phyloP scores from a whole-genome alignment of 2,113 vertebrate species.

The Carlito syrichta region DNA sequence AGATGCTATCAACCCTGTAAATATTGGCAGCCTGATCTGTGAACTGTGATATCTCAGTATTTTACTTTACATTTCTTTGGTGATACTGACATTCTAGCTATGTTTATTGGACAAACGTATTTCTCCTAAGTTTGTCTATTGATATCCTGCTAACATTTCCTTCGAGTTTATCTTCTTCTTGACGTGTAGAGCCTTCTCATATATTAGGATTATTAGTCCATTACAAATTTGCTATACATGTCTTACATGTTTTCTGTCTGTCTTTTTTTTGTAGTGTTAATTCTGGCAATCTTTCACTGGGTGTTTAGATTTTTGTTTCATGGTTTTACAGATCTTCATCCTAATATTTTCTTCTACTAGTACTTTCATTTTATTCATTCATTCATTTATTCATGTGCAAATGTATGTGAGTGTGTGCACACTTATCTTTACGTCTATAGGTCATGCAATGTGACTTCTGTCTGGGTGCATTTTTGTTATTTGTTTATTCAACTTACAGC shows the following conservation, averaged over 20 bases:
- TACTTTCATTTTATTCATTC: background rate
- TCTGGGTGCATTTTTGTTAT: background rate
- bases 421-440: background rate
- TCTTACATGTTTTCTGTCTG: background rate
- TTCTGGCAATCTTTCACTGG: background rate
- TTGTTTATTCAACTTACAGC: background rate
- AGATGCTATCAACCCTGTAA: background rate
- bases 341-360: background rate
- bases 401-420: background rate
- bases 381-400: background rate
- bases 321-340: background rate
- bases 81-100: background rate
- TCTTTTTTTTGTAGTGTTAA: background rate
- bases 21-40: background rate
- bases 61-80: background rate
- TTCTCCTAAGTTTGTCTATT: background rate
- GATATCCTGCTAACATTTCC: background rate
- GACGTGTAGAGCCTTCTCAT: background rate
- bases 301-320: background rate
- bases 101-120: background rate
- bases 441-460: background rate
- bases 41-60: background rate
- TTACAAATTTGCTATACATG: background rate
- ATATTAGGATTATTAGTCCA: background rate
- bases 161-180: background rate